Conservation (phyloP, 2,797 vertebrate species). For the Meriones psammophilus region DNA sequence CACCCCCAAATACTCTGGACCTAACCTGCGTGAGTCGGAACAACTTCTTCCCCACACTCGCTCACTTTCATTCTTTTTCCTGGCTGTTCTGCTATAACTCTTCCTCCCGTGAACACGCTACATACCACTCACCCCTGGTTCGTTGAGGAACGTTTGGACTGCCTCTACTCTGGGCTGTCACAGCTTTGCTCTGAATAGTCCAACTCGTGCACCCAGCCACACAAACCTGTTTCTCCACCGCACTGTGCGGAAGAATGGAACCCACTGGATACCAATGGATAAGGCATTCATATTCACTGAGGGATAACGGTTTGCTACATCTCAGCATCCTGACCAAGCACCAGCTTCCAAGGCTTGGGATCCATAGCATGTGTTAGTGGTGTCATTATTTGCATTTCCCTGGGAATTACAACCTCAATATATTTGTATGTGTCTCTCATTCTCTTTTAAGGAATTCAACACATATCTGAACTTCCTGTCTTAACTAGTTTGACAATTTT, state of each 20-base stretch:
- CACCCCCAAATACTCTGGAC: neutral
- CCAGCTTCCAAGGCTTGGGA: neutral
- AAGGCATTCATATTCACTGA: neutral
- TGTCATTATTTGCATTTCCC: conserved; percentile 1
- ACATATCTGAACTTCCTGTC: neutral
- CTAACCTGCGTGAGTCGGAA: neutral
- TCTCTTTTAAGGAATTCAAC: neutral
- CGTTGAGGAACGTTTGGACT: neutral
- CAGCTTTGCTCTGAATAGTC: neutral
- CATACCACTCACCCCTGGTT: neutral
- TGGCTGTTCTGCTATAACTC: neutral
- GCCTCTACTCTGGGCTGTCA: neutral
- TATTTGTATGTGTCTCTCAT: neutral
- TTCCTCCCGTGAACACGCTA: neutral
- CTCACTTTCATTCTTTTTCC: neutral
- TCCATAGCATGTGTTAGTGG: neutral
- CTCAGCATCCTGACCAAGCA: neutral
- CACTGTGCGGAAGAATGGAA: neutral
- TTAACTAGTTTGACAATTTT: conserved; percentile 4
- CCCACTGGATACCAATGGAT: neutral
- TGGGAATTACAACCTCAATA: neutral
- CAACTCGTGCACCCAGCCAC: neutral
- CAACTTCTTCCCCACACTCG: neutral
- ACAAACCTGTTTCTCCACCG: neutral
- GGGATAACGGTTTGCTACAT: neutral